These are phyloP conservation scores for Heliconius charithonia DNA, from an alignment of 2,888 invertebrate species.

Conservation along the genomic window DNA sequence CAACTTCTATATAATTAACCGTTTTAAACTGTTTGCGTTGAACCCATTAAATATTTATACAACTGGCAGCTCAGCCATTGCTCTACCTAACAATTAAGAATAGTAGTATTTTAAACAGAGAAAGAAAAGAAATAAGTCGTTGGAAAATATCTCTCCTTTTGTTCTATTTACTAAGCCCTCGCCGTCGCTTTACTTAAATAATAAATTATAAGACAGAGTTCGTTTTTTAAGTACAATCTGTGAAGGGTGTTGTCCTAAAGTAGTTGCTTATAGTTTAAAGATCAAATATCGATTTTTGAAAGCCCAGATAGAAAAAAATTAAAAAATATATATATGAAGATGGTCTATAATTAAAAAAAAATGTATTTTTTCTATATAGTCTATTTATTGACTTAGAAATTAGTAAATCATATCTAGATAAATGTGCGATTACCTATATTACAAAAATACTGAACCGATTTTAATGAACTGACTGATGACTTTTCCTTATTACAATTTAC, in stretches of 20 bases:
- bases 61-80: constrained; percentile 17
- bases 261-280: not conserved
- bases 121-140: constrained; percentile 33
- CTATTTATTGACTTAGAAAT: too few relatives aligned
- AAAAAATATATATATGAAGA: too few relatives aligned
- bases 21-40: constrained; percentile 13
- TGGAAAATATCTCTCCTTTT: constrained; percentile 14
- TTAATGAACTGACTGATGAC: too few relatives aligned
- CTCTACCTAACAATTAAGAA: constrained; percentile 24
- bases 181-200: constrained; percentile 17
- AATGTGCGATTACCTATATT: too few relatives aligned
- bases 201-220: constrained; percentile 12
- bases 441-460: too few relatives aligned
- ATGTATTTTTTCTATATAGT: too few relatives aligned
- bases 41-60: constrained; percentile 29
- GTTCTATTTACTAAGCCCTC: constrained; percentile 11
- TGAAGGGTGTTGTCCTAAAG: not conserved
- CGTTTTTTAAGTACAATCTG: not conserved
- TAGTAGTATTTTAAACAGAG: constrained; percentile 1
- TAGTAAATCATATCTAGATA: too few relatives aligned
- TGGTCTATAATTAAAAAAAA: too few relatives aligned
- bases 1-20: constrained; percentile 1
- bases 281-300: too few relatives aligned
- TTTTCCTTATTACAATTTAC: too few relatives aligned
- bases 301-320: too few relatives aligned